A percentile compares a stretch with the other conserved stretches of the same genome.
These are phyloP conservation scores for Numenius phaeopus DNA, from an alignment of 2,797 vertebrate genomes.

Conservation along the genomic window DNA sequence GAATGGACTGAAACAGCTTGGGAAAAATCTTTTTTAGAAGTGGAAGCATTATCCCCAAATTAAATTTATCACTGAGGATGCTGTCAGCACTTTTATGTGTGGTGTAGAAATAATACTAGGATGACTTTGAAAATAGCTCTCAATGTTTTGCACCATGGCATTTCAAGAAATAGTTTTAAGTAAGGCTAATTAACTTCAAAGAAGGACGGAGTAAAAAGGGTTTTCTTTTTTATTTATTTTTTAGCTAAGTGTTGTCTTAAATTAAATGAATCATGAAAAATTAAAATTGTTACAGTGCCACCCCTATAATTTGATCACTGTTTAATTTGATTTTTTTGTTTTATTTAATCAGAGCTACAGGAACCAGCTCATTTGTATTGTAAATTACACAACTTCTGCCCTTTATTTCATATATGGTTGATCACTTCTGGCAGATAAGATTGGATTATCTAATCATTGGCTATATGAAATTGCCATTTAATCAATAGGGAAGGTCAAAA, in stretches of 20 bases:
- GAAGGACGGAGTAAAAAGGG: slow-evolving; percentile 14
- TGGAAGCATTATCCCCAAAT: neutral
- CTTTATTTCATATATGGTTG: slow-evolving; percentile 73
- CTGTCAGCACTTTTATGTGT: slow-evolving; percentile 21
- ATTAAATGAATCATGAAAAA: slow-evolving; percentile 67
- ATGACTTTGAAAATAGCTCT: slow-evolving; percentile 45
- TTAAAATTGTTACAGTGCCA: slow-evolving; percentile 61
- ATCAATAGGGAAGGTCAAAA: slow-evolving; percentile 77
- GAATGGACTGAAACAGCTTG: neutral
- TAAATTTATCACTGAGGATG: neutral
- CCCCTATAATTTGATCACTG: slow-evolving; percentile 63
- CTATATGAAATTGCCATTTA: slow-evolving; percentile 79
- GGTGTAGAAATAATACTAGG: neutral
- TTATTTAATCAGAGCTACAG: slow-evolving; percentile 78
- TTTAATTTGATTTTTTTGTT: slow-evolving; percentile 75
- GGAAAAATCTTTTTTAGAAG: neutral
- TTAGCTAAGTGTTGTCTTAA: slow-evolving; percentile 54
- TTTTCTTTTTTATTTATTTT: slow-evolving; percentile 44
- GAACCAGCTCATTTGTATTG: slow-evolving; percentile 78
- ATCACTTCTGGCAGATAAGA: slow-evolving; percentile 77
- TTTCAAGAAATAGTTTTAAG: slow-evolving; percentile 55
- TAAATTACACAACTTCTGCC: slow-evolving; percentile 79
- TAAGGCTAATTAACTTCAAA: slow-evolving; percentile 66
- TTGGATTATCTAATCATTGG: slow-evolving; percentile 79
- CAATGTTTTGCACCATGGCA: neutral